phyloP scores from a whole-genome alignment of 2,888 invertebrate genomes.

The Oligia strigilis region DNA sequence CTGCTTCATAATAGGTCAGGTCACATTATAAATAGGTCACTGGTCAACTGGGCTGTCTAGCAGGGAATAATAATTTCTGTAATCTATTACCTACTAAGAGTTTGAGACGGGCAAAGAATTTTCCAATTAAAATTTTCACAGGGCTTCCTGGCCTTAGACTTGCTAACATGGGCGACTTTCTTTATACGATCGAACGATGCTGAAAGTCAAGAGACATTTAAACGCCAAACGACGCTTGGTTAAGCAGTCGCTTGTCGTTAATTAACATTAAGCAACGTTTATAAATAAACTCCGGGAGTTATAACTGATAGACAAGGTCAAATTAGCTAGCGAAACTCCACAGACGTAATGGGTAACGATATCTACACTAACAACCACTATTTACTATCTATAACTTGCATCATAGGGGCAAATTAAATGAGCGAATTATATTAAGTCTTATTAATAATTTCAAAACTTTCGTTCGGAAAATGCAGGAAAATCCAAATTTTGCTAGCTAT shows the following conservation, averaged over 20 bases:
- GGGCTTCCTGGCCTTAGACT: neutral
- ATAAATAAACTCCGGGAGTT: no score
- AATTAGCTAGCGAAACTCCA: no score
- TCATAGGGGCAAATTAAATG: no score
- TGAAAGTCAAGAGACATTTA: neutral
- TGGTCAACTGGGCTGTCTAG: neutral
- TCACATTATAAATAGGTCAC: constrained; percentile 11
- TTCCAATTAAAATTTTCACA: neutral
- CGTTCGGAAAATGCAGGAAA: neutral
- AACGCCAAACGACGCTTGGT: neutral
- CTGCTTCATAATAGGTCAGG: constrained; percentile 3
- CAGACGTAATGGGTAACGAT: no score
- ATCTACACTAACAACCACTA: no score
- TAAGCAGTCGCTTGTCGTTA: neutral
- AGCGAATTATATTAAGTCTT: no score
- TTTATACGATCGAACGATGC: no score
- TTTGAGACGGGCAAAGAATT: neutral
- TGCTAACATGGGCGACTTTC: no score
- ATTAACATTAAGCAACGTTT: no score
- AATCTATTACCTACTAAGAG: neutral
- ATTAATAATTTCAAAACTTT: neutral
- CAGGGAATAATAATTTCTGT: neutral
- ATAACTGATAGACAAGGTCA: neutral
- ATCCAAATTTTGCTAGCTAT: no score
- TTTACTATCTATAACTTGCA: no score